Evolutionary conservation across 2,113 vertebrate genomes (phyloP), one percentile per base, ranked within the genome.

Genomic region (Pelobates fuscus): DNA sequence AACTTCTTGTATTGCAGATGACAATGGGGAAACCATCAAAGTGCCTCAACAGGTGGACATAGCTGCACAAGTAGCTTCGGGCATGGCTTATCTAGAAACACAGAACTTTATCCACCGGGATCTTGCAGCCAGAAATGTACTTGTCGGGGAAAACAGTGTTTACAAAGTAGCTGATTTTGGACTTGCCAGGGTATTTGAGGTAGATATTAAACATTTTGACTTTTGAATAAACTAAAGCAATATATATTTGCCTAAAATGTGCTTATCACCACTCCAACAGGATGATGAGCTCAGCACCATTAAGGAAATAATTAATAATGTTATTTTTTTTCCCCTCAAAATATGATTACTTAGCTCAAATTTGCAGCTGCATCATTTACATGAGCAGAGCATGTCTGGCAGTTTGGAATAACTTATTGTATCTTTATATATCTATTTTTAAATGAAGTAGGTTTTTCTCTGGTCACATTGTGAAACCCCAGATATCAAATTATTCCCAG

Each of bases 111-210:
- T 99, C 75, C 97, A 99, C 80, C 88, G 96, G 82, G 97, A 99
- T 81, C 87, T 99, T 81, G 97, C 97, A 41, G 96, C 97, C 57
- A 90, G 97, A 71, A 99, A 99, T 41, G 95, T 99, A 25, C 91
- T 99, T 55, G 97, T 99, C 77, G 96, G 94, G 1, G 97, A 98
- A 43, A 95, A 97, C 76, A 92, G 90, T 79, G 82, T 94, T 86
- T 99, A 94, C 89, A 99, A 99, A 88, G 93, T 99, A 59, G 96
- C 96, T 12, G 97, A 99, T 83, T 99, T 99, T 17, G 97, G 97
- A 81, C 92, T 99, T 26, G 94, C 97, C 61, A 91, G 96, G 77
- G 94, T 99, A 81, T 96, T 99, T 88, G 91, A 91, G 93, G 97
- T 98, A 77, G 2, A 20, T 20, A 43, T 49, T 49, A 6, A n/a